Evolutionary conservation across 2,797 vertebrate species (phyloP).

Genomic region (Sebastes goodei): DNA sequence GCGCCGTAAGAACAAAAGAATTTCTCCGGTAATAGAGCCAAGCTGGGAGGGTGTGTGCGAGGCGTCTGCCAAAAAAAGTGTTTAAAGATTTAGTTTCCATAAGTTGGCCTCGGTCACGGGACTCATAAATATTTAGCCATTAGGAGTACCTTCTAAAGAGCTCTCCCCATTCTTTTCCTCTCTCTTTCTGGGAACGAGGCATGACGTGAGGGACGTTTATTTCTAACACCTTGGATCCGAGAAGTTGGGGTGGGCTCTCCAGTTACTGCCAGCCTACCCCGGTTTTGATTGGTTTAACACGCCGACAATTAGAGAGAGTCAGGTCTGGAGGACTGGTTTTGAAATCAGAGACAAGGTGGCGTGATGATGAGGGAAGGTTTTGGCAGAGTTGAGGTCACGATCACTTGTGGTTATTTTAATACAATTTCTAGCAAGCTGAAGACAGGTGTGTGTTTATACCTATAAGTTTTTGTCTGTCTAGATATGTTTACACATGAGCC

Average conservation of each 20-base stretch:
- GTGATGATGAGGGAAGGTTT: constrained; percentile 31
- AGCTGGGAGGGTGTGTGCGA: constrained; percentile 69
- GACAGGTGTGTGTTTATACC: constrained; percentile 42
- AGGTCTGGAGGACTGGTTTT: constrained; percentile 55
- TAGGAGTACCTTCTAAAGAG: constrained; percentile 81
- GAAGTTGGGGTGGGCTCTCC: constrained; percentile 30
- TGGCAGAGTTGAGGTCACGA: constrained; percentile 23
- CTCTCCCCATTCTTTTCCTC: constrained; percentile 8
- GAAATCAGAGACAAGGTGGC: constrained; percentile 41
- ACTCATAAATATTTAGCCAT: constrained; percentile 85
- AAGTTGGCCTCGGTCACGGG: constrained; percentile 79
- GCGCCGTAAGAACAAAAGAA: constrained; percentile 86
- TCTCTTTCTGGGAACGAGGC: constrained; percentile 60
- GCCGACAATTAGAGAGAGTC: constrained; percentile 25
- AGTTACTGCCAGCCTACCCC: constrained; percentile 11
- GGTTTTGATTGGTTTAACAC: constrained; percentile 65
- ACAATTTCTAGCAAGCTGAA: constrained; percentile 7
- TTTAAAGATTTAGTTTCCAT: constrained; percentile 89
- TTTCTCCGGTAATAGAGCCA: constrained; percentile 88
- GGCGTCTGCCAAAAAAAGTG: constrained; percentile 82
- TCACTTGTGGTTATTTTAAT: constrained; percentile 27
- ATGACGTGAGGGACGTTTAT: constrained; percentile 65
- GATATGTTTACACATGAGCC: background rate
- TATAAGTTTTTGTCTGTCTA: background rate
- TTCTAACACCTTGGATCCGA: constrained; percentile 71